Percentiles rank a stretch among this genome's conserved stretches.
phyloP scores from a whole-genome alignment of 1,140 invertebrate genomes.

The Cotesia typhae region DNA sequence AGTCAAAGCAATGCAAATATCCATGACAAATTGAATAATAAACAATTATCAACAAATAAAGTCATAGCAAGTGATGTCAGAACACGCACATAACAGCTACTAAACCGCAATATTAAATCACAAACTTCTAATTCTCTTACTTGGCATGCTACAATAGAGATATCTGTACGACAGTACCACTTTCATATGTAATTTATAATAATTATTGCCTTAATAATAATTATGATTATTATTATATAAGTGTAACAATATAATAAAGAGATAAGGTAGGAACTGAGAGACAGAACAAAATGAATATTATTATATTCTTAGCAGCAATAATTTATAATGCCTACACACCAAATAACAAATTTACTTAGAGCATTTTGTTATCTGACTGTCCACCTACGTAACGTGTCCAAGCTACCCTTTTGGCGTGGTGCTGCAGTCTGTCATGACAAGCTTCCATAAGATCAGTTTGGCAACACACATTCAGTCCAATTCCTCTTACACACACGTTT shows the following conservation, averaged over 20 bases:
- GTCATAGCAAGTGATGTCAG: no score
- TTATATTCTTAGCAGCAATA: constrained; percentile 15
- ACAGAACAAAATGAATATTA: background rate
- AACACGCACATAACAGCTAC: background rate
- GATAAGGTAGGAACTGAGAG: background rate
- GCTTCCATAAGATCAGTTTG: constrained; percentile 16
- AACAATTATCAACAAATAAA: no score
- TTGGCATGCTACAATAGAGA: constrained; percentile 18
- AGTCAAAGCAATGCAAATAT: no score
- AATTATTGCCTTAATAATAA: background rate
- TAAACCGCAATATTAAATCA: no score
- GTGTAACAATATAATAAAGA: background rate
- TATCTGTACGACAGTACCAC: constrained; percentile 12
- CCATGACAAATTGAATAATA: no score
- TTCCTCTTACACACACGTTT: no score
- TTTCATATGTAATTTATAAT: background rate
- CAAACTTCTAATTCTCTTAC: no score
- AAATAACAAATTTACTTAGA: constrained; percentile 15
- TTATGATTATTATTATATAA: background rate
- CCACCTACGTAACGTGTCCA: constrained; percentile 25
- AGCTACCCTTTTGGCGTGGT: constrained; percentile 25
- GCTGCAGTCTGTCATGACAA: constrained; percentile 6
- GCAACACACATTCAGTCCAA: background rate
- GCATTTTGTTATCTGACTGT: constrained; percentile 34
- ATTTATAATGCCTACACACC: constrained; percentile 32